Conservation (phyloP, 2,113 vertebrate species). For the Recurvirostra avosetta region DNA sequence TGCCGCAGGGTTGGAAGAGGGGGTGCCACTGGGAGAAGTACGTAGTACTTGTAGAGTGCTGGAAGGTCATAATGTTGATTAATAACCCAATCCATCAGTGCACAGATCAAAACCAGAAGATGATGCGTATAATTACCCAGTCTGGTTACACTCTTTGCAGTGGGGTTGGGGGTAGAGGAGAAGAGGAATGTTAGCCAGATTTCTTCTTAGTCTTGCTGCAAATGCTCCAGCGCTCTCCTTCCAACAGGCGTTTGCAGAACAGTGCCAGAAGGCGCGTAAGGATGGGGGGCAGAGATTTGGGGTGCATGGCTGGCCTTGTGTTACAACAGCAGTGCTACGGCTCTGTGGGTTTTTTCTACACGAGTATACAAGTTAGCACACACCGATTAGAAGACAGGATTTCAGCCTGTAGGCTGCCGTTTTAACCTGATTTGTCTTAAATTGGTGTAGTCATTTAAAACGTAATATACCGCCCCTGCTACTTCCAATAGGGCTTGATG, state of each 20-base stretch:
- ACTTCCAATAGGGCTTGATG: constrained; percentile 30
- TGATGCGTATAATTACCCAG: background rate
- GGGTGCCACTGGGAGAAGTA: background rate
- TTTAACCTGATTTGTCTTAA: constrained; percentile 54
- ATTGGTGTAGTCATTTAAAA: constrained; percentile 50
- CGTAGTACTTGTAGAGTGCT: background rate
- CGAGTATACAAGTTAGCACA: background rate
- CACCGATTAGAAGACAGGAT: background rate
- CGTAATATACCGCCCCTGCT: constrained; percentile 20
- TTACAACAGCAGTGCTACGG: fast-evolving
- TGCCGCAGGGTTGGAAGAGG: background rate
- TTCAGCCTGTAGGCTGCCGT: constrained; percentile 45
- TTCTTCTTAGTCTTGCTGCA: background rate
- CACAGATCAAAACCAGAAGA: constrained; percentile 24
- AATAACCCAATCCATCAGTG: background rate
- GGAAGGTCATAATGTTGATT: background rate
- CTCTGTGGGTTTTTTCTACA: background rate
- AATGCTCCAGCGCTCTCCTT: background rate
- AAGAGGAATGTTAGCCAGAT: background rate
- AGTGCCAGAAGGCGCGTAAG: background rate
- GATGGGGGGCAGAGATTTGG: background rate
- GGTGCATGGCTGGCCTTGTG: background rate
- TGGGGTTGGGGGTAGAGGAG: background rate
- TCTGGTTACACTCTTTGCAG: background rate
- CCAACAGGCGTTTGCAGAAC: background rate